Base-by-base conservation (phyloP, 2,797 vertebrate species). In the Lycodopsis pacificus region DNA sequence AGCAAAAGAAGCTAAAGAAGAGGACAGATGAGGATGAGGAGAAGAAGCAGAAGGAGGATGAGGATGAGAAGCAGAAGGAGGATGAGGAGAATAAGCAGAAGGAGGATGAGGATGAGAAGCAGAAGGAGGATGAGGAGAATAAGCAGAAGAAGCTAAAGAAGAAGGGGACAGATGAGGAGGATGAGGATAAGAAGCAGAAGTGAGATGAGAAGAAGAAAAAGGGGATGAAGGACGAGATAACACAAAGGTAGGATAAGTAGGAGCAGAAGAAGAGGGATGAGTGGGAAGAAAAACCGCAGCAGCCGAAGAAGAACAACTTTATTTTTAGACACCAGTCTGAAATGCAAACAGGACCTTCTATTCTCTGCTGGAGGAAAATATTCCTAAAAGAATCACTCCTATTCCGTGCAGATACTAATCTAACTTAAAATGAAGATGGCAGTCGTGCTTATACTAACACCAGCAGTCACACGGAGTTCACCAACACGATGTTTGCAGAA, bases 371-470 rank as follows among this genome's bases (percentile, higher is more conserved):
- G 36, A 20, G 40, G 32, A 15, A 38, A 42, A 59, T 27, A 30
- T 49, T 51, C 0, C 25, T 51, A 30, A 8, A 11, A 19, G 2
- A 58, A 48, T 5, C 20, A 27, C 19, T 61, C 30, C 0, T 61
- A 13, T 20, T 34, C 10, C 63, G 34, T 27, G 20, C 3, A 15
- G 1, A 42, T 14, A 42, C 40, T 25, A 46, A 22, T 20, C 34
- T 13, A 81, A 70, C 76, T 63, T 19, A 5, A 61, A 73, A 42
- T 40, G 22, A 38, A 34, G 62, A 66, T 11, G 12, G 9, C 17
- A 63, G 36, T 7, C 65, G 19, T 48, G 51, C 25, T 56, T 27
- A 13, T 63, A 3, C 30, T 0, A 22, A 12, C 17, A 51, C 15
- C 1, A 22, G 54, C 40, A 67, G 20, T 38, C 22, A 30, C 34